phyloP scores from a whole-genome alignment of 2,113 vertebrate genomes.

The Pseudorasbora parva region DNA sequence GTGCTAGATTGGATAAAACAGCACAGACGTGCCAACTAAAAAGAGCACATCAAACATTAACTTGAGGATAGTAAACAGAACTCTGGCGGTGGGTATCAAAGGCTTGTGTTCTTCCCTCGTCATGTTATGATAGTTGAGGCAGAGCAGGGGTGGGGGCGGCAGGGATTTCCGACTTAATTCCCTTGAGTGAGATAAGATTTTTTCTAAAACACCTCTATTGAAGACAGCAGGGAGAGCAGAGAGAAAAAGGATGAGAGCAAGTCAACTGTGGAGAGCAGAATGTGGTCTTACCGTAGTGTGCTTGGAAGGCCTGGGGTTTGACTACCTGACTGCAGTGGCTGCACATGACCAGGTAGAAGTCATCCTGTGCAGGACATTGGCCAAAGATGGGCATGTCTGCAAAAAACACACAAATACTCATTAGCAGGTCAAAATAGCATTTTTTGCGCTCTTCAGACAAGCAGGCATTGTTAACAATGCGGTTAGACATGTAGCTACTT shows the following conservation, averaged over 20 bases:
- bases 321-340: conserved; percentile 97
- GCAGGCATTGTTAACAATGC: not conserved
- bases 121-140: conserved; percentile 39
- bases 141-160: conserved; percentile 33
- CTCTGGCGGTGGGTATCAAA: conserved; percentile 52
- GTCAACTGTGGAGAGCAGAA: not conserved
- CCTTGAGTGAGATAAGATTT: conserved; percentile 37
- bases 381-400: conserved; percentile 99
- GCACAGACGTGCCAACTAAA: conserved; percentile 33
- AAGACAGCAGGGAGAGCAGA: conserved; percentile 6
- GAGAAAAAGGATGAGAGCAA: not conserved
- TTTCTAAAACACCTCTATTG: not conserved
- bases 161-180: conserved; percentile 38
- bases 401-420: conserved; percentile 47
- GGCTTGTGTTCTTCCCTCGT: conserved; percentile 46
- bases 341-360: conserved; percentile 99
- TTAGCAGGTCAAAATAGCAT: conserved; percentile 1
- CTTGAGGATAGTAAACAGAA: conserved; percentile 63
- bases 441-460: not conserved
- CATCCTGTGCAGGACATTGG: conserved; percentile 97
- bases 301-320: conserved; percentile 99
- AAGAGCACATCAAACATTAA: conserved; percentile 69
- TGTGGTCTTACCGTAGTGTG: conserved; percentile 94
- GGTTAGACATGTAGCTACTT: not conserved
- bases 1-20: conserved; percentile 44